A percentile compares a stretch with the other conserved stretches of the same genome.
phyloP scores from a whole-genome alignment of 2,888 invertebrate genomes.

The Dendrolimus houi region DNA sequence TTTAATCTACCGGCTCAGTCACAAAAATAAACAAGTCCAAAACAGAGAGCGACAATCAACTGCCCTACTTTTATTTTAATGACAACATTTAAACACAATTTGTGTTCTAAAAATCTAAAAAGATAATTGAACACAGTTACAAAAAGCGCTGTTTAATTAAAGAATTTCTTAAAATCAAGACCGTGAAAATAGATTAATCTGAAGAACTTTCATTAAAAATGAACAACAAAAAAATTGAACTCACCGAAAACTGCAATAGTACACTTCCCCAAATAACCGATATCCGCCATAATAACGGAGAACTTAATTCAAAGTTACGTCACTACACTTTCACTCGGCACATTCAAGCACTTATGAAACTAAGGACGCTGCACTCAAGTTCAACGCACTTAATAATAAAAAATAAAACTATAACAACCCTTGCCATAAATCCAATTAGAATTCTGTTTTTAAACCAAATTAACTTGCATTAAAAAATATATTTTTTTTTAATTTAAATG shows the following conservation, averaged over 20 bases:
- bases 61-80: background rate
- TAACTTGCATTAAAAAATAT: constrained; percentile 14
- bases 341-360: constrained; percentile 49
- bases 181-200: background rate
- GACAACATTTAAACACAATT: background rate
- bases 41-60: background rate
- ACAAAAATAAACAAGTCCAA: background rate
- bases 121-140: background rate
- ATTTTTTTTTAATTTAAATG: constrained; percentile 11
- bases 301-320: constrained; percentile 65
- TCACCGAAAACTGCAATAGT: constrained; percentile 59
- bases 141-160: background rate
- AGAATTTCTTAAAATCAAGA: background rate
- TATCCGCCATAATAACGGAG: constrained; percentile 57
- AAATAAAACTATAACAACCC: constrained; percentile 11
- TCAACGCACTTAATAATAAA: constrained; percentile 46
- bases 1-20: too few species aligned
- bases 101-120: background rate
- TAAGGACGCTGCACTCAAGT: constrained; percentile 42
- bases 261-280: constrained; percentile 51
- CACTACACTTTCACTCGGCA: constrained; percentile 69
- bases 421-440: too few species aligned
- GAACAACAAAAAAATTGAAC: constrained; percentile 22
- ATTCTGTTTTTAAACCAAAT: too few species aligned
- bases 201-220: constrained; percentile 1